Evolutionary conservation across 2,113 vertebrate species (phyloP).

Genomic region (Pachypanchax playfairii): DNA sequence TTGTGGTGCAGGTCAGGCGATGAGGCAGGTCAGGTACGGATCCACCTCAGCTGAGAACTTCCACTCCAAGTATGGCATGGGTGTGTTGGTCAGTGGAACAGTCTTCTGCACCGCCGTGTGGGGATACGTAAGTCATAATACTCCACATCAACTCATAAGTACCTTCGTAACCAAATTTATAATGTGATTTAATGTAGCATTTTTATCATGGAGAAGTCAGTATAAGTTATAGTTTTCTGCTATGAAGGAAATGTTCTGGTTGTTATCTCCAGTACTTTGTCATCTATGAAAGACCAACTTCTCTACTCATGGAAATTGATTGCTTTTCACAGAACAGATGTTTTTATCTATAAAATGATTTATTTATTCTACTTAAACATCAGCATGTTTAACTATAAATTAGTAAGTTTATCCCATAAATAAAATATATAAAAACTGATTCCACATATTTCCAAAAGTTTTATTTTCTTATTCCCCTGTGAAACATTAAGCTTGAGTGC

Average conservation of each 20-base stretch:
- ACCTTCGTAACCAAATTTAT: no score
- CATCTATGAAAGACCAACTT: no score
- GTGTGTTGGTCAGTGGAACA: slow-evolving; percentile 53
- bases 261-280: no score
- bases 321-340: no score
- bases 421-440: neutral
- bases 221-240: no score
- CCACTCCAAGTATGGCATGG: slow-evolving; percentile 74
- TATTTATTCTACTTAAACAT: no score
- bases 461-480: no score
- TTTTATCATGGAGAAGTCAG: neutral
- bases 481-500: no score
- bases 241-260: no score
- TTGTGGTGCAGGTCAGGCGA: slow-evolving; percentile 64
- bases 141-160: neutral
- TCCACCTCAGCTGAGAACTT: slow-evolving; percentile 54
- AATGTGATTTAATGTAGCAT: neutral
- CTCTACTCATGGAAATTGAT: no score
- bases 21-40: slow-evolving; percentile 70
- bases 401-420: neutral
- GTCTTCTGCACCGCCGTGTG: slow-evolving; percentile 75
- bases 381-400: no score
- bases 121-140: slow-evolving; percentile 68
- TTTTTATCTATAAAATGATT: no score
- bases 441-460: neutral